Percentiles rank a stretch among this genome's conserved stretches.
Evolutionary conservation across 2,888 invertebrate genomes (phyloP).

Genomic region (Pseudeuparius sepicola): DNA sequence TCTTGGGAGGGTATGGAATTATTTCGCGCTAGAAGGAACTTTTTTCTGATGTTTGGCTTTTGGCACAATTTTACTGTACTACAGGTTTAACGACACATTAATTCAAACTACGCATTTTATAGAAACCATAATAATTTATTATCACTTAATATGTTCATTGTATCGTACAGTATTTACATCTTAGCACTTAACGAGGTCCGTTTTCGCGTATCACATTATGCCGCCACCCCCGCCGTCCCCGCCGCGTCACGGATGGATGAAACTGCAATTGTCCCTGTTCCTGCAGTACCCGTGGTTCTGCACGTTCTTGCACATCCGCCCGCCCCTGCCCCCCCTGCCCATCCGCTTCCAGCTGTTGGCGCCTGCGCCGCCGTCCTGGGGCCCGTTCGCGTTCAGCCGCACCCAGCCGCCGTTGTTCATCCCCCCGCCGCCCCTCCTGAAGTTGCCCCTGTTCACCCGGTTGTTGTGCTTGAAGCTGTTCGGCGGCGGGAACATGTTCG

Average conservation of each 20-base stretch:
- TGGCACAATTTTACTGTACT: no score
- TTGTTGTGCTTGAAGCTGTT: slow-evolving; percentile 32
- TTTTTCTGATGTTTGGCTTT: no score
- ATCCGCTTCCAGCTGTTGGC: slow-evolving; percentile 43
- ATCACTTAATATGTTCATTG: no score
- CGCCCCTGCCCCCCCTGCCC: slow-evolving; percentile 38
- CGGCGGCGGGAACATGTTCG: slow-evolving; percentile 20
- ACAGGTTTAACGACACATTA: no score
- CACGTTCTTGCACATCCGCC: slow-evolving; percentile 64
- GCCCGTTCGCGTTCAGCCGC: slow-evolving; percentile 39
- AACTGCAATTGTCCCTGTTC: slow-evolving; percentile 72
- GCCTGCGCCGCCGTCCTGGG: slow-evolving; percentile 28
- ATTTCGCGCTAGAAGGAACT: no score
- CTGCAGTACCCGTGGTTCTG: slow-evolving; percentile 73
- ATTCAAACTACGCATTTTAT: no score
- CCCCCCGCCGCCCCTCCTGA: slow-evolving; percentile 26
- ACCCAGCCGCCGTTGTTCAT: slow-evolving; percentile 42
- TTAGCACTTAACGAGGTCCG: no score
- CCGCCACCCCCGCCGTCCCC: no score
- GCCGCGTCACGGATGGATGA: slow-evolving; percentile 68
- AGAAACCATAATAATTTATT: no score
- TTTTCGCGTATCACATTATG: no score
- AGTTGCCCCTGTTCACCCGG: slow-evolving; percentile 30
- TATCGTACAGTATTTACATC: no score
- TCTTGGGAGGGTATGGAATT: no score